These are phyloP conservation scores for Falco concolor DNA, from an alignment of 2,797 vertebrate species.

Conservation along the genomic window DNA sequence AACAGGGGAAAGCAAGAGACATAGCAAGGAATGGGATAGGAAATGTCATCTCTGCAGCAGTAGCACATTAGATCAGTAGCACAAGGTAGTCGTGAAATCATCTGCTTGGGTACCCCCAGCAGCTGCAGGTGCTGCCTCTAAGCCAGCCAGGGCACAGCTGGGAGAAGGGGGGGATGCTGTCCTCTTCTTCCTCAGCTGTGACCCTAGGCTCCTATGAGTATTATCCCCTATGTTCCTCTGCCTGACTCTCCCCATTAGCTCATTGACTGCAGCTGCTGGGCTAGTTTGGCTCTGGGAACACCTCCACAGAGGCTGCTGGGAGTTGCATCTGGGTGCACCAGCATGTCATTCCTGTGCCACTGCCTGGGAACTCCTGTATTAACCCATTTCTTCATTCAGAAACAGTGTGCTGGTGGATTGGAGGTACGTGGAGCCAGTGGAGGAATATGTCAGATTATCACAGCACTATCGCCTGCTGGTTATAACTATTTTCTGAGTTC, in stretches of 20 bases:
- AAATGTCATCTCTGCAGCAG: neutral
- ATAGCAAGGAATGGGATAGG: neutral
- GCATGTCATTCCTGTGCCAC: neutral
- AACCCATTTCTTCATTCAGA: neutral
- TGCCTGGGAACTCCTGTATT: neutral
- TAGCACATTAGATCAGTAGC: neutral
- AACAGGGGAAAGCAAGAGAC: neutral
- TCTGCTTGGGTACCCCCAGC: neutral
- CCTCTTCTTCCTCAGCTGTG: neutral
- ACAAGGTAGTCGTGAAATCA: neutral
- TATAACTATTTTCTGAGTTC: neutral
- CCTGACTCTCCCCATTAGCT: neutral
- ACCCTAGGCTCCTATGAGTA: neutral
- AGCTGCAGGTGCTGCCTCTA: neutral
- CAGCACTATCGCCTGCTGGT: neutral
- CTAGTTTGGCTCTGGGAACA: neutral
- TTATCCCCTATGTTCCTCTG: neutral
- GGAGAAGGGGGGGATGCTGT: accelerated
- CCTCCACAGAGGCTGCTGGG: neutral
- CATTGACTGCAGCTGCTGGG: neutral
- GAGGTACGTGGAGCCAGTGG: neutral
- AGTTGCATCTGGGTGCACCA: neutral
- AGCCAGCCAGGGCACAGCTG: neutral
- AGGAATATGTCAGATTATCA: neutral
- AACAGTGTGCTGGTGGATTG: neutral